Conservation (phyloP, 2,888 invertebrate species). For the Microctonus brassicae region DNA sequence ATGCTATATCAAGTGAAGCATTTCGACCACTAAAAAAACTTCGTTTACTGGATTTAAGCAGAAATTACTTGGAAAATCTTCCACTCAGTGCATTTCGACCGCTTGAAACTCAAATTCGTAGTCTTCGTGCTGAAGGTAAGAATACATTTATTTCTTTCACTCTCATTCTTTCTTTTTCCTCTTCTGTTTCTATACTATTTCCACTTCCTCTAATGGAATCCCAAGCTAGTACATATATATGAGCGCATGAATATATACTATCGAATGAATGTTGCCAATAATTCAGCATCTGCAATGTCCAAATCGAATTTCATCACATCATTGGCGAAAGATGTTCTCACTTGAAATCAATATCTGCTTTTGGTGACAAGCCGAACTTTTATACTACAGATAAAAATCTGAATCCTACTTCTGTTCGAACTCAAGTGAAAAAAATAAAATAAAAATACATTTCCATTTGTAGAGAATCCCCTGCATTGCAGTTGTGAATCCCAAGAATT, state of each 20-base stretch:
- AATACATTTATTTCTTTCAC: too few relatives aligned
- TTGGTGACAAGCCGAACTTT: slow-evolving; percentile 44
- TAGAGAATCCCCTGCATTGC: slow-evolving; percentile 91
- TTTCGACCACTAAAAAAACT: slow-evolving; percentile 84
- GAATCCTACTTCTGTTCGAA: background rate
- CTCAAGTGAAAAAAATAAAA: slow-evolving; percentile 77
- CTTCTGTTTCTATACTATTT: background rate
- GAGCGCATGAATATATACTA: background rate
- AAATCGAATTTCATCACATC: slow-evolving; percentile 30
- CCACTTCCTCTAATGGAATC: background rate
- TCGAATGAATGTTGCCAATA: slow-evolving; percentile 18
- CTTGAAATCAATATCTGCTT: slow-evolving; percentile 53
- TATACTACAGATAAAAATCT: slow-evolving; percentile 26
- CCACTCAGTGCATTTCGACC: slow-evolving; percentile 83
- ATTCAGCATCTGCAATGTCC: background rate
- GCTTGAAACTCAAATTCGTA: slow-evolving; percentile 86
- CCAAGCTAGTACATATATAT: background rate
- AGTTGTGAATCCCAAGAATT: slow-evolving; percentile 91
- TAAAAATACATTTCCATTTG: slow-evolving; percentile 77
- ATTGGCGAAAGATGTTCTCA: slow-evolving; percentile 34
- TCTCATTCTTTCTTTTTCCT: too few relatives aligned
- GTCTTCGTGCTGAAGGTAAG: slow-evolving; percentile 84
- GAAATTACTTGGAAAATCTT: slow-evolving; percentile 87
- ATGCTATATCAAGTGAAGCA: slow-evolving; percentile 82
- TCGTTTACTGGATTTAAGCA: slow-evolving; percentile 82